These are phyloP conservation scores for Muscicapa adusta DNA, from an alignment of 2,113 vertebrate species.

Conservation along the genomic window DNA sequence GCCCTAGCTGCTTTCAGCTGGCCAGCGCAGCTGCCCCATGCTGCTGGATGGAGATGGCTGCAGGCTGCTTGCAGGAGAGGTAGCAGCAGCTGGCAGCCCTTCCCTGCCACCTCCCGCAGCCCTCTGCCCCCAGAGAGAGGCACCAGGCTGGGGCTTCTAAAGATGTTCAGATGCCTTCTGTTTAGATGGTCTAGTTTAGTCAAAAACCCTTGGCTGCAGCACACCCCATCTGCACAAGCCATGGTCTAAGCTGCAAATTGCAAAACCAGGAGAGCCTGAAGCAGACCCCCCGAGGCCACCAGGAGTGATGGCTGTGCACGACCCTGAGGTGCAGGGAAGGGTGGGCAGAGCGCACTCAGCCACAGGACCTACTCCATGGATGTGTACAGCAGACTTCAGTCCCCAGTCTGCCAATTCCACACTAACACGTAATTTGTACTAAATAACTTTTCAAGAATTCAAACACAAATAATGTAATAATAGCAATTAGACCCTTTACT, in stretches of 20 bases:
- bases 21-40: background rate
- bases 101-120: fast-evolving
- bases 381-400: background rate
- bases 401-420: background rate
- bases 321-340: fast-evolving
- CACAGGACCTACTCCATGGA: fast-evolving
- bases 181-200: no score
- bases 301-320: fast-evolving
- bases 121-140: background rate
- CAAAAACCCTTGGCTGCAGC: background rate
- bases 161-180: no score
- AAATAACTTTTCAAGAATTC: conserved; percentile 26
- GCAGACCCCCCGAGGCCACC: fast-evolving
- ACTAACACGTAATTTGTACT: background rate
- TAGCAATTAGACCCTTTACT: conserved; percentile 48
- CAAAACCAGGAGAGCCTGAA: background rate
- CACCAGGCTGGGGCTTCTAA: background rate
- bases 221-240: fast-evolving
- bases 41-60: background rate
- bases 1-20: conserved; percentile 21
- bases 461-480: conserved; percentile 53
- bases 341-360: background rate
- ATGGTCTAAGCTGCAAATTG: fast-evolving
- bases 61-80: background rate
- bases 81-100: background rate